phyloP scores from a whole-genome alignment of 2,888 invertebrate genomes.

The Synergus gifuensis region DNA sequence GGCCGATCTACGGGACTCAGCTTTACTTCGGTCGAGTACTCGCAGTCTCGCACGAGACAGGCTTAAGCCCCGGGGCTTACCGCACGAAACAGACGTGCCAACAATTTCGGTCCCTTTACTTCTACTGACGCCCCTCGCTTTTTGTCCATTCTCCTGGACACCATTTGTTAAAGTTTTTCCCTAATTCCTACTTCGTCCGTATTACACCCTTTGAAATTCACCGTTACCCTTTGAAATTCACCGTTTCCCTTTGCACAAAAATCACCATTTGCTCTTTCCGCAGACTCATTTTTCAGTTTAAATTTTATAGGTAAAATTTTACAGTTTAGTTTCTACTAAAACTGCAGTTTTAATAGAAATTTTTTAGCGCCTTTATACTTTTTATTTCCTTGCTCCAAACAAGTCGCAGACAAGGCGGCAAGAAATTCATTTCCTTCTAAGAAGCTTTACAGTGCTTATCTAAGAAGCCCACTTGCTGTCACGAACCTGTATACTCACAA shows the following conservation, averaged over 20 bases:
- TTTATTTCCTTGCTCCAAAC: background rate
- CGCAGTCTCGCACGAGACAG: slow-evolving; percentile 7
- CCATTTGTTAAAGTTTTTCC: background rate
- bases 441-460: slow-evolving; percentile 24
- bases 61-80: slow-evolving; percentile 43
- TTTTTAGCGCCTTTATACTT: no score
- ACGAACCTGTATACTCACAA: background rate
- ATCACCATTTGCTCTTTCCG: background rate
- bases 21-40: background rate
- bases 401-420: slow-evolving; percentile 12
- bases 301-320: background rate
- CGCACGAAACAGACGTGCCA: slow-evolving; percentile 40
- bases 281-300: background rate
- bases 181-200: background rate
- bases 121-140: slow-evolving; percentile 9
- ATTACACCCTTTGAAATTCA: background rate
- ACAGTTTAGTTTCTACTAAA: no score
- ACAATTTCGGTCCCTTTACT: slow-evolving; percentile 35
- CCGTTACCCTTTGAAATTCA: background rate
- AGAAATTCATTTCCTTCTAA: slow-evolving; percentile 20
- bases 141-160: background rate
- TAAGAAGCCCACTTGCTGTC: slow-evolving; percentile 17
- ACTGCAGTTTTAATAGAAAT: no score
- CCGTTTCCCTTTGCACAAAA: no score
- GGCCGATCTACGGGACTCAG: slow-evolving; percentile 15